Evolutionary conservation across 2,888 invertebrate genomes (phyloP).

Genomic region (Polydesmus complanatus): DNA sequence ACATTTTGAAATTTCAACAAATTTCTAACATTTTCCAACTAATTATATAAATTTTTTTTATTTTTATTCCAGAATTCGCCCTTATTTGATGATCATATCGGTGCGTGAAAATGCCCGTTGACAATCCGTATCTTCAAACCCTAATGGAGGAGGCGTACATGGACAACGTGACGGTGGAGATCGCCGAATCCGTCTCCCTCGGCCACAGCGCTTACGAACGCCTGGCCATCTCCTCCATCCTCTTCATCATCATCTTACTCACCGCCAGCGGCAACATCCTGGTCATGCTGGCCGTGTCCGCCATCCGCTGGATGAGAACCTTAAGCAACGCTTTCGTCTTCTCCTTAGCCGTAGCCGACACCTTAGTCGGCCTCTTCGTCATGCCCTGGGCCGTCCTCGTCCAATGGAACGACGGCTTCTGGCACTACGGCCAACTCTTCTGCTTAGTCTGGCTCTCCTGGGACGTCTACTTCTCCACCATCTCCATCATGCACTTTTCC

Average conservation of each 20-base stretch:
- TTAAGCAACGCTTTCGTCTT: constrained; percentile 96
- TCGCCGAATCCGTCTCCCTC: background rate
- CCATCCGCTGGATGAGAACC: constrained; percentile 61
- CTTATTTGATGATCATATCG: too few species aligned
- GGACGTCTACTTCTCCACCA: constrained; percentile 30
- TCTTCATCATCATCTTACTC: constrained; percentile 68
- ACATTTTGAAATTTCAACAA: too few species aligned
- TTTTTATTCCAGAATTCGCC: too few species aligned
- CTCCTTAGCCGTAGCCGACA: constrained; percentile 87
- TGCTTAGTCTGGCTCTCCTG: constrained; percentile 24
- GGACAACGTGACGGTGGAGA: background rate
- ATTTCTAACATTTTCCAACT: too few species aligned
- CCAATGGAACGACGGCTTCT: constrained; percentile 21
- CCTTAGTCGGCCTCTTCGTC: constrained; percentile 87
- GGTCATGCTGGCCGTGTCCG: constrained; percentile 82
- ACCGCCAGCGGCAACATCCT: constrained; percentile 84
- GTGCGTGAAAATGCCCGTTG: too few species aligned
- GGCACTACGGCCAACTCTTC: constrained; percentile 22
- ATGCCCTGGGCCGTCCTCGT: constrained; percentile 48
- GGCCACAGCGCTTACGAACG: constrained; percentile 16
- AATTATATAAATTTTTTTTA: too few species aligned
- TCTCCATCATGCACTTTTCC: constrained; percentile 44
- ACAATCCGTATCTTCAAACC: too few species aligned
- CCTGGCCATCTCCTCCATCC: constrained; percentile 47
- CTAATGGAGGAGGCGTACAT: background rate